Base-by-base conservation (phyloP, 2,888 invertebrate species). In the Nephrotoma flavescens region DNA sequence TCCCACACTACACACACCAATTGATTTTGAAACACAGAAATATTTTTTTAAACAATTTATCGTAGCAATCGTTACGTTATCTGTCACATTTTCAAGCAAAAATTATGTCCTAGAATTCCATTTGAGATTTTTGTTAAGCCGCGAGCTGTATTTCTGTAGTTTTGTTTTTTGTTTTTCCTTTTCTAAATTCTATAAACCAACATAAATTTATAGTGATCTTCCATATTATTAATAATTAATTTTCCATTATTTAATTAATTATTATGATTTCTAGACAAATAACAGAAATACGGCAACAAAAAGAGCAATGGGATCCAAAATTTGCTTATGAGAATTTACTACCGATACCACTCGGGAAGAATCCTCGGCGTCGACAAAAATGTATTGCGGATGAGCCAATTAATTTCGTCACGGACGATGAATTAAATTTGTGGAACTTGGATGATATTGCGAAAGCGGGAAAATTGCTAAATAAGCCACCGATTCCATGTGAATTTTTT, bases 391-490 rank as follows among this genome's bases (percentile, higher is more conserved):
- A 89, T 88, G 87, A 89, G 47, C 90, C 91, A 9, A 89, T 90
- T 1, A 89, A 89, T 15, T 89, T 89, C 87, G 88, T 91, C 7
- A 89, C 89, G 84, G 57, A 89, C 0, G 89, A 89, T 86, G 84
- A 89, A 0, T 89, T 89, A 4, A 89, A 90, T 0, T 88, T 88
- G 6, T 91, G 91, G 91, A 89, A 89, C 45, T 87, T 91, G 42
- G 89, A 89, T 44, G 90, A 89, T 4, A 90, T 91, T 6, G 89
- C 89, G 0, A 91, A 90, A 88, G 91, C 91, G 0, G 91, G 90
- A 4, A 91, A 90, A 86, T 86, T 91, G 19, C 87, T 91, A 0
- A 88, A 88, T 19, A 90, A 90, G 41, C 91, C 91, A 9, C 90
- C 91, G 1, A 85, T 90, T 2, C 7, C 87, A 0, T 90, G 90